Base-by-base conservation (phyloP, 1,140 invertebrate genomes). In the Lethrus apterus region DNA sequence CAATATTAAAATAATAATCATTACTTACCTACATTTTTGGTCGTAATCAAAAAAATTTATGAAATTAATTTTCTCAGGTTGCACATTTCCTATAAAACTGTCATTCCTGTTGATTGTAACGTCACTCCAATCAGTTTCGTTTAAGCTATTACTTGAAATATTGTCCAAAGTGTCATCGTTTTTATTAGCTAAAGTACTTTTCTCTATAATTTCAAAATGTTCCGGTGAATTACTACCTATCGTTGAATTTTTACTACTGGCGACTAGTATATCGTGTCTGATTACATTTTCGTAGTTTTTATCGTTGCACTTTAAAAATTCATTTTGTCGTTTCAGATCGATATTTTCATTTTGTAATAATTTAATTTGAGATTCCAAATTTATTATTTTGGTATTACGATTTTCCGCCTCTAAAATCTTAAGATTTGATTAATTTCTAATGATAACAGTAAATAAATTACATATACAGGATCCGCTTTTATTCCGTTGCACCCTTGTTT, bases 141-240 rank as follows among this genome's bases (percentile, higher is more conserved):
- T 63, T 32, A 56, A 53, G 53, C 63, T 63, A 33, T 54, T 65
- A 47, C 57, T 61, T 10, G 63, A 65, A 18, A 59, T 44, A 46
- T 56, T 59, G 44, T 64, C 62, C 19, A 50, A 31, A 45, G 40
- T 48, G n/a, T 54, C 50, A 31, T 45, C 44, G 42, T 40, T 53
- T 32, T 56, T 55, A 46, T 34, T 44, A 31, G 52, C 19, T 15
- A 41, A 32, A 46, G 14, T 51, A 31, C 41, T 53, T 50, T 56
- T 58, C 50, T 67, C 64, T n/a, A 68, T 59, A 19, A 68, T 58
- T 59, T 68, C 65, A 51, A 68, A 68, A 46, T 55, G 50, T 48
- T 68, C 65, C 10, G 65, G 66, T 13, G 64, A 63, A 24, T 58
- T 57, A 42, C 60, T 60, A 18, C 53, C 55, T 42, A 40, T 44